Base-by-base conservation (phyloP, 2,888 invertebrate species). In the Chymomyza procnemis region DNA sequence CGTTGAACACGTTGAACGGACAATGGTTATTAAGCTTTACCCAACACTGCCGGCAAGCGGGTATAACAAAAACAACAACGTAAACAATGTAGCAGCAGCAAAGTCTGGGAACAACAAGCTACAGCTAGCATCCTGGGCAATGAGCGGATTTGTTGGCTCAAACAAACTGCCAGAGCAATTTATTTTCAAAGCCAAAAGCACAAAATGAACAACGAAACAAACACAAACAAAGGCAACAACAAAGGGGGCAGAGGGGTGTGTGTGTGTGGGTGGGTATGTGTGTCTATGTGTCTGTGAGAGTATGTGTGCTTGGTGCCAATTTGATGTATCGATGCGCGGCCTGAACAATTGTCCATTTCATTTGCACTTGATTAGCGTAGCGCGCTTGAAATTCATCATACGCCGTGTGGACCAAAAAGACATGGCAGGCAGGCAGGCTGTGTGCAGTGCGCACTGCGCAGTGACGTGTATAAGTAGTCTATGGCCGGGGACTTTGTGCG, bases 281-380 rank as follows among this genome's bases (percentile, higher is more conserved):
- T 62, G 62, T 69, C 48, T 61, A 55, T 61, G 66, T 56, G 26
- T 70, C 61, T 64, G 64, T 59, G 67, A 58, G 67, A 60, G 58
- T 58, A 56, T 55, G 60, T 56, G 58, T 61, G 50, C 48, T 30
- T 61, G 65, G 81, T 86, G 81, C 74, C 81, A 77, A 84, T 84
- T 85, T 82, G 81, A 82, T 82, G 79, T 84, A 82, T 82, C 84
- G 81, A 84, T 73, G 81, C 72, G 75, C 79, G 81, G 69, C 63
- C 61, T 69, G 69, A 71, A 73, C 84, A 83, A 86, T 86, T 84
- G 81, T 84, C 81, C 84, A 82, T 82, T 86, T 82, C 86, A 82
- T 82, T 82, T 86, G 84, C 86, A 80, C 86, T 82, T 82, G 81
- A 86, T 82, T 84, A 86, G 79, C 26, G 30, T 81, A 69, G 69